These are phyloP conservation scores for Oxygymnocypris stewartii DNA, from an alignment of 2,113 vertebrate genomes.

Conservation along the genomic window DNA sequence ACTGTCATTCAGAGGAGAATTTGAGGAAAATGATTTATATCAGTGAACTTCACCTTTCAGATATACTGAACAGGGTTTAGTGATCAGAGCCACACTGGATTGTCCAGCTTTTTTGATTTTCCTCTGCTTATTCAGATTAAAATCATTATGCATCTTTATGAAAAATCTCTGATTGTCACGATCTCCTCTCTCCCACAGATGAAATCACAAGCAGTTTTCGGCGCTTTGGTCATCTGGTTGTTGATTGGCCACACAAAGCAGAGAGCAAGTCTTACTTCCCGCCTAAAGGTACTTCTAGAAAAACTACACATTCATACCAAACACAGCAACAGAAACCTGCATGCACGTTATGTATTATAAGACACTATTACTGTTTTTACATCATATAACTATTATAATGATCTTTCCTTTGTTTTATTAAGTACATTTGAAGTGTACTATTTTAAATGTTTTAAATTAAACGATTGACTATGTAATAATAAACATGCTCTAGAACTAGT, in stretches of 20 bases:
- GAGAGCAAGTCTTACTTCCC: slow-evolving; percentile 99
- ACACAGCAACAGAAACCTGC: background rate
- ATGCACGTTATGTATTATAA: background rate
- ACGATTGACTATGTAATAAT: background rate
- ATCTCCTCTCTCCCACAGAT: slow-evolving; percentile 71
- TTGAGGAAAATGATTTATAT: background rate
- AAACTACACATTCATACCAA: background rate
- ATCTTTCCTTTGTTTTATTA: background rate
- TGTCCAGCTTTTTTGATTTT: background rate
- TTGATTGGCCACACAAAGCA: slow-evolving; percentile 99
- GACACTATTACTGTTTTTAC: background rate
- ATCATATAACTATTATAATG: background rate
- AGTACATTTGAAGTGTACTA: background rate
- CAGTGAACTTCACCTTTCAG: background rate
- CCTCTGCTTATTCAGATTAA: background rate
- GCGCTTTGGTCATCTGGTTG: slow-evolving; percentile 94
- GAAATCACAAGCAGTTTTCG: slow-evolving; percentile 98
- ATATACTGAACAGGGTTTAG: background rate
- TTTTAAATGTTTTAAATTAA: background rate
- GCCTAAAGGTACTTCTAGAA: slow-evolving; percentile 86
- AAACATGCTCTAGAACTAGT: background rate
- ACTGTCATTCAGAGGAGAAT: background rate
- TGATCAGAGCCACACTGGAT: background rate
- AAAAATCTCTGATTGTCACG: background rate
- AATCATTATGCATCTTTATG: background rate